Percentiles rank a stretch among this genome's conserved stretches.
Evolutionary conservation across 2,888 invertebrate species (phyloP).

Genomic region (Chaitophorus viminalis): DNA sequence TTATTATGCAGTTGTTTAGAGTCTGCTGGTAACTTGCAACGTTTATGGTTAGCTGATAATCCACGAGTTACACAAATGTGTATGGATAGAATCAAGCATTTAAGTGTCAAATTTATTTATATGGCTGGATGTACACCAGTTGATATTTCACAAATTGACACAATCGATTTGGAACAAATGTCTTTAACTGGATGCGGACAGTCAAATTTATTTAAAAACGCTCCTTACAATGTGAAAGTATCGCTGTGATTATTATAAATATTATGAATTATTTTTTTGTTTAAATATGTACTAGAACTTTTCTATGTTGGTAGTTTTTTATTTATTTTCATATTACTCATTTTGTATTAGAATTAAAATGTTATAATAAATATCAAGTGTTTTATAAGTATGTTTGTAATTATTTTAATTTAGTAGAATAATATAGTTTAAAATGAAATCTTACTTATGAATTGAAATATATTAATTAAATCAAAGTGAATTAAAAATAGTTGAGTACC

Average conservation of each 20-base stretch:
- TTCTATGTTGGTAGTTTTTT: slow-evolving; percentile 10
- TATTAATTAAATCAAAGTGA: not conserved
- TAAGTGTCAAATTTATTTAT: slow-evolving; percentile 51
- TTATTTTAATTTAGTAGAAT: not conserved
- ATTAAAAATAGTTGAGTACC: not conserved
- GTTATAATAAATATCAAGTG: slow-evolving; percentile 8
- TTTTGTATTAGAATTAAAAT: slow-evolving; percentile 11
- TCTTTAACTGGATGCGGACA: slow-evolving; percentile 47
- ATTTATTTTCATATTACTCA: not conserved
- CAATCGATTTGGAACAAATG: slow-evolving; percentile 36
- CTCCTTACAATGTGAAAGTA: slow-evolving; percentile 59
- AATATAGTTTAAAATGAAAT: not conserved
- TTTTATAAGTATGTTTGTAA: not conserved
- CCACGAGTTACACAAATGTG: slow-evolving; percentile 53
- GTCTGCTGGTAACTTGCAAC: slow-evolving; percentile 49
- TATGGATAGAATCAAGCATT: slow-evolving; percentile 55
- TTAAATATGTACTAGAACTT: not conserved
- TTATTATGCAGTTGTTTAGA: slow-evolving; percentile 59
- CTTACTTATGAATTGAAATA: not conserved
- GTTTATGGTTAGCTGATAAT: slow-evolving; percentile 49
- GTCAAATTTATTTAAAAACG: slow-evolving; percentile 57
- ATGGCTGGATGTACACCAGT: slow-evolving; percentile 49
- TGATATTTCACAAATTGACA: slow-evolving; percentile 41
- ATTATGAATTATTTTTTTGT: slow-evolving; percentile 15
- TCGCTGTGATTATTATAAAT: slow-evolving; percentile 48